Evolutionary conservation across 1,140 invertebrate species (phyloP).

Genomic region (Liolophura sinensis): DNA sequence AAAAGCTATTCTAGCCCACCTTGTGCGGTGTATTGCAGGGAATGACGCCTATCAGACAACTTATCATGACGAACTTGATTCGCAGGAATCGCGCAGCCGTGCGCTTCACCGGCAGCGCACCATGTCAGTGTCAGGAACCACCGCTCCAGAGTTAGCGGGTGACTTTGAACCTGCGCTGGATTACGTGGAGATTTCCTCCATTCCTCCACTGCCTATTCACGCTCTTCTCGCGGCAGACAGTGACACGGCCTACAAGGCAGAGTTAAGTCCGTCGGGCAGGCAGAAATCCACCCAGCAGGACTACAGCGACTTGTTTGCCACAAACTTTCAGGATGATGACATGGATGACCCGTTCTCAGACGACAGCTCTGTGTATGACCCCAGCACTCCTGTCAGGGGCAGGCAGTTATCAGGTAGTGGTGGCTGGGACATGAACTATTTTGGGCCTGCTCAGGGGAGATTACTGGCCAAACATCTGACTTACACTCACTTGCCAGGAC

Average conservation of each 20-base stretch:
- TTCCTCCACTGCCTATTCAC: slow-evolving; percentile 95
- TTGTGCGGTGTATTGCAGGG: slow-evolving; percentile 70
- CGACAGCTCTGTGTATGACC: slow-evolving; percentile 13
- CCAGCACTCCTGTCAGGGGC: slow-evolving; percentile 10
- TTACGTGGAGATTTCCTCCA: slow-evolving; percentile 94
- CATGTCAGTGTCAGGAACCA: slow-evolving; percentile 30
- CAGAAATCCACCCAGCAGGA: slow-evolving; percentile 63
- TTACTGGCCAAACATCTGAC: slow-evolving; percentile 84
- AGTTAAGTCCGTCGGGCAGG: slow-evolving; percentile 19
- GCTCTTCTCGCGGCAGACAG: slow-evolving; percentile 88
- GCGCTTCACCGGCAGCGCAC: slow-evolving; percentile 18
- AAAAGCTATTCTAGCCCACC: slow-evolving; percentile 95
- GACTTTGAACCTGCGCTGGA: slow-evolving; percentile 81
- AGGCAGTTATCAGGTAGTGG: slow-evolving; percentile 10
- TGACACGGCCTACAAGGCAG: slow-evolving; percentile 61
- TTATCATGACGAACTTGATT: slow-evolving; percentile 26
- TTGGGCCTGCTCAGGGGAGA: slow-evolving; percentile 56
- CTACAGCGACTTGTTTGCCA: slow-evolving; percentile 84
- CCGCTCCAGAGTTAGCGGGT: slow-evolving; percentile 61
- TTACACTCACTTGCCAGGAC: slow-evolving; percentile 93
- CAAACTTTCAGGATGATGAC: slow-evolving; percentile 49
- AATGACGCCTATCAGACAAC: slow-evolving; percentile 26
- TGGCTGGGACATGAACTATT: slow-evolving; percentile 39
- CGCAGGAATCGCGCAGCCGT: slow-evolving; percentile 22
- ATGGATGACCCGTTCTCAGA: slow-evolving; percentile 20